Evolutionary conservation across 2,113 vertebrate species (phyloP).

Genomic region (Corapipo altera): DNA sequence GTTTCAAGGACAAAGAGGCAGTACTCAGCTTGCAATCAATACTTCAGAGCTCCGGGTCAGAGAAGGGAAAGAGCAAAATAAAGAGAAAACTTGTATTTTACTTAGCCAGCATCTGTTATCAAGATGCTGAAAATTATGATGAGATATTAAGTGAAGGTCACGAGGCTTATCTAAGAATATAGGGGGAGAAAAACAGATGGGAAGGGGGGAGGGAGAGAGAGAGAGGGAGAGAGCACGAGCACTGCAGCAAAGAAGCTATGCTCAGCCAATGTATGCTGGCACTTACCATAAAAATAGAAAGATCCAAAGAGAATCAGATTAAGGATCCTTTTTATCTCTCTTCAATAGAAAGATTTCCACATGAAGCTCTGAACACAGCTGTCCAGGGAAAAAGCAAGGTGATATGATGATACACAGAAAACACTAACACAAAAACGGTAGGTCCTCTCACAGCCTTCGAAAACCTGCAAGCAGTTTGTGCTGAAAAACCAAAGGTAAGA

Average conservation of each 20-base stretch:
- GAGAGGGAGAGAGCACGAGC: conserved; percentile 49
- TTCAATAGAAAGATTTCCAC: conserved; percentile 60
- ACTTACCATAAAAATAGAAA: conserved; percentile 89
- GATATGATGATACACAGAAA: background rate
- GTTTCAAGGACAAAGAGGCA: conserved; percentile 79
- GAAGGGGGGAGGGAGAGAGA: background rate
- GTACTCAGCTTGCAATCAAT: conserved; percentile 35
- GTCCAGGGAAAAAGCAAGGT: conserved; percentile 48
- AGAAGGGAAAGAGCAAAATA: background rate
- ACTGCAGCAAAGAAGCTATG: conserved; percentile 78
- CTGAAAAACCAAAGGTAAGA: conserved; percentile 47
- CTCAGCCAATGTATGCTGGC: conserved; percentile 69
- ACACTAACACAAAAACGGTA: background rate
- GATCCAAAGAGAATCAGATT: conserved; percentile 74
- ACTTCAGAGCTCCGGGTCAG: background rate
- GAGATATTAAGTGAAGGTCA: conserved; percentile 75
- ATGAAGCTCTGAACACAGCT: conserved; percentile 43
- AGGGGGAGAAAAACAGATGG: conserved; percentile 36
- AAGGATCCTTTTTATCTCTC: conserved; percentile 59
- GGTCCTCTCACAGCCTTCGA: conserved; percentile 45
- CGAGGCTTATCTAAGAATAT: conserved; percentile 31
- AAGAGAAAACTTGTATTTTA: conserved; percentile 39
- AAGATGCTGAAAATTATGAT: background rate
- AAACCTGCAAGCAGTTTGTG: conserved; percentile 67
- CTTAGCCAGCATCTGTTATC: background rate